Conservation (phyloP, 2,113 vertebrate species). For the Nanorana parkeri region DNA sequence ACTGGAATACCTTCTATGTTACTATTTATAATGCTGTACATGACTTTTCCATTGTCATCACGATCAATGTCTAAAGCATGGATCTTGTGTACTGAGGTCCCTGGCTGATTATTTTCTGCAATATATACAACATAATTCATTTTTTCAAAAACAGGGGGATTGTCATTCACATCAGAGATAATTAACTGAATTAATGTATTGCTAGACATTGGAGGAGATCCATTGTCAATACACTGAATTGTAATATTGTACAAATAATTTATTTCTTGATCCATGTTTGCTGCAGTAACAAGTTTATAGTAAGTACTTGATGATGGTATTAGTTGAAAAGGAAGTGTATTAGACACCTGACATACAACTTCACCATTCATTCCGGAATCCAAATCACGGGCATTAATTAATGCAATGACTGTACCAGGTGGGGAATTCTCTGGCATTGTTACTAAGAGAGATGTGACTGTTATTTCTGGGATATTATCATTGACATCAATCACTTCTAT, state of each 20-base stretch:
- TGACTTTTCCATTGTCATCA: slow-evolving; percentile 53
- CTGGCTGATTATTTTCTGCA: slow-evolving; percentile 59
- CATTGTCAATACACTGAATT: slow-evolving; percentile 63
- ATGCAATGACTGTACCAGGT: slow-evolving; percentile 70
- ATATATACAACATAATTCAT: slow-evolving; percentile 41
- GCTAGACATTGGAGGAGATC: slow-evolving; percentile 59
- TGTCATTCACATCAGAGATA: slow-evolving; percentile 61
- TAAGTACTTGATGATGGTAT: slow-evolving; percentile 65
- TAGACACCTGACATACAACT: slow-evolving; percentile 66
- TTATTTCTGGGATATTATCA: slow-evolving; percentile 61
- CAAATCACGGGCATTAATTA: slow-evolving; percentile 72
- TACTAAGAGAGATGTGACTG: slow-evolving; percentile 50
- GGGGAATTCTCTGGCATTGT: slow-evolving; percentile 72
- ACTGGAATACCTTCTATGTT: slow-evolving; percentile 56
- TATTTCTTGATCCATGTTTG: slow-evolving; percentile 62
- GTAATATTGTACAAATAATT: slow-evolving; percentile 54
- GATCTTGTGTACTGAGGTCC: slow-evolving; percentile 55
- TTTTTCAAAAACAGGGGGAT: slow-evolving; percentile 54
- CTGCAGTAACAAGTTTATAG: no score
- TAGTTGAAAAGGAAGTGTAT: slow-evolving; percentile 65
- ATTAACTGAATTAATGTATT: slow-evolving; percentile 35
- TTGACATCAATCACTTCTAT: slow-evolving; percentile 58
- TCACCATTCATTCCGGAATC: slow-evolving; percentile 81
- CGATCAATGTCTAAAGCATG: slow-evolving; percentile 59
- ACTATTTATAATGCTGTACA: slow-evolving; percentile 2